Evolutionary conservation across 2,888 invertebrate genomes (phyloP).

Genomic region (Antheraea yamamai): DNA sequence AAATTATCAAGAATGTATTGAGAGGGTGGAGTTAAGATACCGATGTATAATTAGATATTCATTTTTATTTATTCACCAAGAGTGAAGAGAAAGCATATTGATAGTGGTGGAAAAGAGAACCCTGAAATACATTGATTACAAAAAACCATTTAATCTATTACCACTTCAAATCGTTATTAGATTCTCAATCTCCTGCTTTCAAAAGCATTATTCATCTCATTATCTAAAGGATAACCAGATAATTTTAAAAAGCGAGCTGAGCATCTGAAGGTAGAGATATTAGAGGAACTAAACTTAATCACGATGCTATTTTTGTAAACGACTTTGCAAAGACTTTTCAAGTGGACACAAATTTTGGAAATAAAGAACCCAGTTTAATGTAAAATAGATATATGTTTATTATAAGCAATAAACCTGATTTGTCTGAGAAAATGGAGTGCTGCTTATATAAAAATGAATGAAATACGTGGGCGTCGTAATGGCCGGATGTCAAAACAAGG

Average conservation of each 20-base stretch:
- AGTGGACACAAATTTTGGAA: background rate
- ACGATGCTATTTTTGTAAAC: background rate
- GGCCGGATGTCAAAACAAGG: conserved; percentile 7
- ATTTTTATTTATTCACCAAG: too few relatives aligned
- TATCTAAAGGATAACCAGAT: background rate
- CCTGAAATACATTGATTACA: too few relatives aligned
- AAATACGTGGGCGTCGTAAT: conserved; percentile 1
- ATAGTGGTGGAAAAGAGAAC: too few relatives aligned
- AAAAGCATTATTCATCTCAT: background rate
- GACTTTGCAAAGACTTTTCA: background rate
- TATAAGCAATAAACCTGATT: background rate
- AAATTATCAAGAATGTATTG: too few relatives aligned
- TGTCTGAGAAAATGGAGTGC: conserved; percentile 1
- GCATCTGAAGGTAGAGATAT: background rate
- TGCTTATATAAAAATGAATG: background rate
- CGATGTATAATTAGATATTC: background rate
- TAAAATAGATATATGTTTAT: background rate
- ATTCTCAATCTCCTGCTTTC: background rate
- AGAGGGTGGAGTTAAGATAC: too few relatives aligned
- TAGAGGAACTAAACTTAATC: background rate
- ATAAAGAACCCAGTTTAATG: background rate
- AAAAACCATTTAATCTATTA: too few relatives aligned
- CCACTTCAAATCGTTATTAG: too few relatives aligned
- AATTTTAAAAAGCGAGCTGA: background rate
- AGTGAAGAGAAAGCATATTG: too few relatives aligned